These are phyloP conservation scores for Drosophila cyrtoloma DNA, from an alignment of 2,888 invertebrate genomes.

Conservation along the genomic window DNA sequence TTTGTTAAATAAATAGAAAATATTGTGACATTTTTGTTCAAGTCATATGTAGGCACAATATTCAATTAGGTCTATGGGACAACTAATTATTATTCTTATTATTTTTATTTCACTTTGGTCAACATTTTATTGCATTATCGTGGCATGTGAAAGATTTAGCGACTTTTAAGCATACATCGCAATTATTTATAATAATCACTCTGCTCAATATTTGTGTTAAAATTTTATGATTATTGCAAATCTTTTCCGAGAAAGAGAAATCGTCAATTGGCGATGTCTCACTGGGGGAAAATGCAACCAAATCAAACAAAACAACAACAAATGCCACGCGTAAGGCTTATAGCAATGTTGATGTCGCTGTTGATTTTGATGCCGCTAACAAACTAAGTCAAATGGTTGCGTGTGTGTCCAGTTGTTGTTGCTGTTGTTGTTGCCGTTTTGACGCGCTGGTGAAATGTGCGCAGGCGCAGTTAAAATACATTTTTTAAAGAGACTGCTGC, in stretches of 20 bases:
- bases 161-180: conserved; percentile 23
- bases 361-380: conserved; percentile 47
- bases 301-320: conserved; percentile 39
- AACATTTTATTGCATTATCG: conserved; percentile 32
- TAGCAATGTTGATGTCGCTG: conserved; percentile 47
- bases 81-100: background rate
- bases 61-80: background rate
- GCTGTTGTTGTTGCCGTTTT: conserved; percentile 30
- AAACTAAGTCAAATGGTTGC: conserved; percentile 57
- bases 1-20: background rate
- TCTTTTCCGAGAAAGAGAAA: conserved; percentile 79
- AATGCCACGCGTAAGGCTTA: conserved; percentile 47
- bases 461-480: conserved; percentile 59
- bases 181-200: conserved; percentile 73
- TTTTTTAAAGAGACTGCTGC: conserved; percentile 33
- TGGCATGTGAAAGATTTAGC: conserved; percentile 26
- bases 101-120: background rate
- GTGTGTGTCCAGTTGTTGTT: conserved; percentile 17
- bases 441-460: conserved; percentile 67
- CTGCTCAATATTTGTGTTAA: conserved; percentile 75
- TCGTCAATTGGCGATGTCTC: conserved; percentile 63
- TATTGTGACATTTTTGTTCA: background rate
- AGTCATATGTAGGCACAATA: background rate
- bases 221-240: conserved; percentile 76
- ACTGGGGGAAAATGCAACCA: conserved; percentile 58